Conservation (phyloP, 2,888 invertebrate species). For the Dynastes maya region DNA sequence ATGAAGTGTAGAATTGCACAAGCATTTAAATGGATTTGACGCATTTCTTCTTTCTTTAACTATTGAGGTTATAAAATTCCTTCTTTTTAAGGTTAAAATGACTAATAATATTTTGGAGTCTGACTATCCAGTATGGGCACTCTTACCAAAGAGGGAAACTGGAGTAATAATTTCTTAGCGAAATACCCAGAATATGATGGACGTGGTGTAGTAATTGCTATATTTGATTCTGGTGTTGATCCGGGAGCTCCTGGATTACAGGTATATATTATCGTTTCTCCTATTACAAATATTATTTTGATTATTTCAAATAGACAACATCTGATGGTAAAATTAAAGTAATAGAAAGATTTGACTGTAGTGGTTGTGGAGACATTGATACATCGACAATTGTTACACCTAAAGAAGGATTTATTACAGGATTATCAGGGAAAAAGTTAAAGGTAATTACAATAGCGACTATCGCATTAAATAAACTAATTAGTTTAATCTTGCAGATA, state of each 20-base stretch:
- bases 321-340: slow-evolving; percentile 93
- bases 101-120: slow-evolving; percentile 48
- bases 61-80: slow-evolving; percentile 3
- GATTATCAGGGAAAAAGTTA: slow-evolving; percentile 89
- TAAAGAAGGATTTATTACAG: slow-evolving; percentile 84
- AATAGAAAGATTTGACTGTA: slow-evolving; percentile 95
- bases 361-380: slow-evolving; percentile 97
- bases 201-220: slow-evolving; percentile 91
- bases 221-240: slow-evolving; percentile 98
- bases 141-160: slow-evolving; percentile 96
- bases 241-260: slow-evolving; percentile 95
- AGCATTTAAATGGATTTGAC: slow-evolving; percentile 16
- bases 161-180: slow-evolving; percentile 88
- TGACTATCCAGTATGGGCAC: slow-evolving; percentile 87
- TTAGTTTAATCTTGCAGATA: slow-evolving; percentile 73
- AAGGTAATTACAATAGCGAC: slow-evolving; percentile 75
- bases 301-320: slow-evolving; percentile 78
- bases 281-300: slow-evolving; percentile 6
- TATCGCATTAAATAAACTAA: neutral
- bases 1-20: neutral
- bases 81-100: slow-evolving; percentile 42
- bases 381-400: slow-evolving; percentile 83
- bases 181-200: slow-evolving; percentile 96
- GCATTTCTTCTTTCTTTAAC: neutral
- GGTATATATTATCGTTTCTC: slow-evolving; percentile 74